A percentile compares a stretch with the other conserved stretches of the same genome.
Conservation (phyloP, 2,113 vertebrate genomes). For the Alethe diademata region DNA sequence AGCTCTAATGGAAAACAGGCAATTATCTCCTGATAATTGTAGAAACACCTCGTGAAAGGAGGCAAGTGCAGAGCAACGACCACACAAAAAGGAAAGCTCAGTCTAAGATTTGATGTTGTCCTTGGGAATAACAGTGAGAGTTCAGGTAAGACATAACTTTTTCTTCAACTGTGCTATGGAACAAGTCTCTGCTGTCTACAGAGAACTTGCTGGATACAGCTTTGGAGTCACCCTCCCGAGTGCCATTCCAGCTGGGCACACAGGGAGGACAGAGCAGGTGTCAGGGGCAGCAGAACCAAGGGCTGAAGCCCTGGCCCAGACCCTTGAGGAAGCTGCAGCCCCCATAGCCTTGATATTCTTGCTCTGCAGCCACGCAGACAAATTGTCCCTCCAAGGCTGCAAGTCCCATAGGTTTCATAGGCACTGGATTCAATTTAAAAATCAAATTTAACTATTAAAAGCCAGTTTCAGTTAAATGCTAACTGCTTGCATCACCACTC, state of each 20-base stretch:
- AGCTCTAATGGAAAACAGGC: not conserved
- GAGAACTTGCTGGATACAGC: rapidly evolving
- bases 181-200: not conserved
- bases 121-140: not conserved
- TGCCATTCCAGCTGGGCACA: not conserved
- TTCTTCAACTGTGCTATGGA: rapidly evolving
- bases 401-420: not conserved
- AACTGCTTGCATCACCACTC: not conserved
- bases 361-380: not conserved
- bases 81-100: not conserved
- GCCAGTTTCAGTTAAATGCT: not conserved
- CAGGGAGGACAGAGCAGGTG: not conserved
- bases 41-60: not conserved
- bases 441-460: not conserved
- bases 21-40: no score
- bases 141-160: not conserved
- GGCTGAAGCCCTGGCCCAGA: rapidly evolving
- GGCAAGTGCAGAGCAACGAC: not conserved
- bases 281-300: rapidly evolving
- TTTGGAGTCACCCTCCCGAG: not conserved
- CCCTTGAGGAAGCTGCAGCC: not conserved
- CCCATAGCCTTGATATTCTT: not conserved
- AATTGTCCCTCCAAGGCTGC: not conserved
- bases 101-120: no score
- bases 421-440: not conserved